These are phyloP conservation scores for Shinisaurus crocodilurus DNA, from an alignment of 2,113 vertebrate genomes.

Conservation along the genomic window DNA sequence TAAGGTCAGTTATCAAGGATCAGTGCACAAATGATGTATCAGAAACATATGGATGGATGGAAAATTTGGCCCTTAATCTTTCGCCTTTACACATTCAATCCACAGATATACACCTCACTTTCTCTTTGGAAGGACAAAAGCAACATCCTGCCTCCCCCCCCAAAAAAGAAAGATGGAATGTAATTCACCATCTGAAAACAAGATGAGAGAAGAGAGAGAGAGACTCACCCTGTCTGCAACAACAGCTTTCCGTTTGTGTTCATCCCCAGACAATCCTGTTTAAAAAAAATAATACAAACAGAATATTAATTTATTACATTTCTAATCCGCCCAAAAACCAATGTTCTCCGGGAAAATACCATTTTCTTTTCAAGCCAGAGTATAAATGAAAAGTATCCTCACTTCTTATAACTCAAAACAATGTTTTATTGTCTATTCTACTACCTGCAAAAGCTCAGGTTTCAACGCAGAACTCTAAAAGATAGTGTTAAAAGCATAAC, in stretches of 20 bases:
- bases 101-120: neutral
- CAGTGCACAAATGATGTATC: neutral
- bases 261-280: constrained; percentile 90
- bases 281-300: constrained; percentile 19
- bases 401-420: neutral
- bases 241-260: constrained; percentile 86
- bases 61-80: neutral
- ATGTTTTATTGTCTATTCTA: neutral
- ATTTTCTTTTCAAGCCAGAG: neutral
- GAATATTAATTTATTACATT: too few relatives aligned
- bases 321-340: too few relatives aligned
- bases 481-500: neutral
- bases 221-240: constrained; percentile 90
- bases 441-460: neutral
- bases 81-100: neutral
- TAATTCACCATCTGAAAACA: neutral
- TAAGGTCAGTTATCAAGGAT: neutral
- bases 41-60: neutral
- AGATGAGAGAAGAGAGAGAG: neutral
- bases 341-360: neutral
- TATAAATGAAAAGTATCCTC: neutral
- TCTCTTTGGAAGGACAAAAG: neutral
- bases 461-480: neutral
- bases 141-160: neutral
- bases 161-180: neutral